A percentile compares a stretch with the other conserved stretches of the same genome.
phyloP scores from a whole-genome alignment of 92 coral and sea anemone species.

The Porites rus region DNA sequence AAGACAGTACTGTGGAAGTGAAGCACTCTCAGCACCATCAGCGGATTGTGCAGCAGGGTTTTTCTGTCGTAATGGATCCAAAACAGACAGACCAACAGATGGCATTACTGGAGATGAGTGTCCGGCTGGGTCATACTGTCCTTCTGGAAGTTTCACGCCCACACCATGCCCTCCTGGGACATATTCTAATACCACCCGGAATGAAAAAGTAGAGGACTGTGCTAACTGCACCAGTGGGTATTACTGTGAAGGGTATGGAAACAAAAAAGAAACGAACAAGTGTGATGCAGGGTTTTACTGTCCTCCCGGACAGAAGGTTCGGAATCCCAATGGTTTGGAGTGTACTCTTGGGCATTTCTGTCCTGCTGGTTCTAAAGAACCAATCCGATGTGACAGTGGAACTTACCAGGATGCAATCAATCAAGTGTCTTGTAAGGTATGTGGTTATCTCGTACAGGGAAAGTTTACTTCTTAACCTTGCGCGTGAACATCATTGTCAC shows the following conservation, averaged over 20 bases:
- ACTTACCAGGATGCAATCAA: slow-evolving; percentile 82
- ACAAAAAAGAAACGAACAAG: slow-evolving; percentile 67
- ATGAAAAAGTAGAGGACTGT: slow-evolving; percentile 74
- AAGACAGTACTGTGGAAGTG: slow-evolving; percentile 73
- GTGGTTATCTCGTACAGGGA: neutral
- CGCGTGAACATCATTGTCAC: neutral
- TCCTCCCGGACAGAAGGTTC: slow-evolving; percentile 84
- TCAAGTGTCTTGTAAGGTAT: slow-evolving; percentile 82
- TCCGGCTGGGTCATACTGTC: slow-evolving; percentile 92
- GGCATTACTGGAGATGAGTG: slow-evolving; percentile 82
- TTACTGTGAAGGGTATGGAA: slow-evolving; percentile 90
- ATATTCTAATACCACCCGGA: slow-evolving; percentile 75
- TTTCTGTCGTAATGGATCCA: slow-evolving; percentile 84
- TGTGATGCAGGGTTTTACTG: slow-evolving; percentile 91
- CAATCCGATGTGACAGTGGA: slow-evolving; percentile 88
- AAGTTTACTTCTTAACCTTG: too few relatives aligned
- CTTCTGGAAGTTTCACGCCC: slow-evolving; percentile 67
- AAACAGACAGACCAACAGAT: slow-evolving; percentile 75
- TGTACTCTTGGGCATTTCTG: slow-evolving; percentile 94
- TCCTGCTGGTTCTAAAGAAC: slow-evolving; percentile 76
- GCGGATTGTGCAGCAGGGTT: slow-evolving; percentile 90
- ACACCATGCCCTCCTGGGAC: slow-evolving; percentile 93
- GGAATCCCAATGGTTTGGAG: slow-evolving; percentile 73
- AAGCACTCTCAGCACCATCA: slow-evolving; percentile 74
- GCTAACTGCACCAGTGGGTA: slow-evolving; percentile 80